phyloP scores from a whole-genome alignment of 1,140 invertebrate species.

The Zaprionus camerounensis region DNA sequence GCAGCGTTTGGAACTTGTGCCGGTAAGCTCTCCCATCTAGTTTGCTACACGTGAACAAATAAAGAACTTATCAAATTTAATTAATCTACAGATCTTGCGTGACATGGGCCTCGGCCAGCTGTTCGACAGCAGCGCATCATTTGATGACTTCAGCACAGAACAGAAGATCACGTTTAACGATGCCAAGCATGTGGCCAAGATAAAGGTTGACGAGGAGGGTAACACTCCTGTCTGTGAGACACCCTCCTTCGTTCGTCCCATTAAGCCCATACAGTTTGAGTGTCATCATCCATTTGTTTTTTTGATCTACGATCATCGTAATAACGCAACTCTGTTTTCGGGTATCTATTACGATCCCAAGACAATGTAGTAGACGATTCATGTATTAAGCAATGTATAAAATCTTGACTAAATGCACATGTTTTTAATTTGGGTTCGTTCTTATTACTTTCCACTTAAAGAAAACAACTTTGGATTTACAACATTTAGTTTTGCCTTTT shows the following conservation, averaged over 20 bases:
- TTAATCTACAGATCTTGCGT: conserved; percentile 86
- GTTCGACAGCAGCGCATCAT: conserved; percentile 87
- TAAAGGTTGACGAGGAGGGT: conserved; percentile 92
- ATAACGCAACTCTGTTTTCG: conserved; percentile 89
- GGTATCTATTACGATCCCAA: conserved; percentile 89
- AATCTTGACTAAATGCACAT: conserved; percentile 26
- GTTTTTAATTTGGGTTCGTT: neutral
- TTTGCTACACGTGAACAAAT: neutral
- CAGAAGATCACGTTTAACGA: conserved; percentile 87
- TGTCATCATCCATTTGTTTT: conserved; percentile 95
- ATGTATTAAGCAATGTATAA: conserved; percentile 17
- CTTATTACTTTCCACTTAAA: neutral
- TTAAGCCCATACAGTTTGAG: conserved; percentile 90
- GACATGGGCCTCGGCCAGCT: conserved; percentile 89
- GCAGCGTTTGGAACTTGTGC: conserved; percentile 85
- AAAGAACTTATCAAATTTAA: neutral
- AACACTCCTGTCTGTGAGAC: conserved; percentile 84
- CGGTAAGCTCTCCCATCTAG: conserved; percentile 58
- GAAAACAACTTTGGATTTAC: neutral
- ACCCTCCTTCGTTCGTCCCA: conserved; percentile 89
- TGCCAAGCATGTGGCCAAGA: conserved; percentile 91
- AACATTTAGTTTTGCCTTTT: conserved; percentile 58
- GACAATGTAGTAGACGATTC: conserved; percentile 55
- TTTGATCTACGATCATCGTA: conserved; percentile 90
- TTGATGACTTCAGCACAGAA: conserved; percentile 86